Percentiles rank a stretch among this genome's conserved stretches.
phyloP scores from a whole-genome alignment of 2,113 vertebrate species.

The Syngnathus scovelli region DNA sequence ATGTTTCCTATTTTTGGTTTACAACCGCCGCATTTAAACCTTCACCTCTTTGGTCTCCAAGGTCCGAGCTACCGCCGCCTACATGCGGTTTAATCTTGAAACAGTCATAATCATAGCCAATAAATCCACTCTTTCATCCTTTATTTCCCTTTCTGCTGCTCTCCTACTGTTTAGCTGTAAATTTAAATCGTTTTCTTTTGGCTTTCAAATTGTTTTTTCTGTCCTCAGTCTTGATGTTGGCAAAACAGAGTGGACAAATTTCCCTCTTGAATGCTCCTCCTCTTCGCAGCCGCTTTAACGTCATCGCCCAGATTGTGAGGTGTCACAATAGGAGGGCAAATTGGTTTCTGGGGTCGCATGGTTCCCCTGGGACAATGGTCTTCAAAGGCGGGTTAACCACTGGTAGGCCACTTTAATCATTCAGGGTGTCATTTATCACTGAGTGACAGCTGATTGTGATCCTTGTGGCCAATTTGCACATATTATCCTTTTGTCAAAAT shows the following conservation, averaged over 20 bases:
- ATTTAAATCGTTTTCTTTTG: background rate
- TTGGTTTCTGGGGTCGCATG: conserved; percentile 15
- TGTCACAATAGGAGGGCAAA: background rate
- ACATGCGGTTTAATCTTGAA: background rate
- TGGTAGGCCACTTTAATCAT: conserved; percentile 24
- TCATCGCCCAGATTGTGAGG: conserved; percentile 9
- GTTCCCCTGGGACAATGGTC: conserved; percentile 18
- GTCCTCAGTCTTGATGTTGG: conserved; percentile 7
- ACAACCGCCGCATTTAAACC: background rate
- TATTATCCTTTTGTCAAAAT: background rate
- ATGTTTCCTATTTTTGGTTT: background rate
- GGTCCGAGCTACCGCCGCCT: background rate
- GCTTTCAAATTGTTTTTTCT: conserved; percentile 20
- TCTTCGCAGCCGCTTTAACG: background rate
- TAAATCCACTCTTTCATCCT: conserved; percentile 13
- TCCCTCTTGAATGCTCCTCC: background rate
- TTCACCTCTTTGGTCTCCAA: background rate
- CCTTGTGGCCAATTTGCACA: background rate
- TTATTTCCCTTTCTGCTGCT: background rate
- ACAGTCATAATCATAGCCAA: conserved; percentile 6
- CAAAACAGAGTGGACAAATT: conserved; percentile 20
- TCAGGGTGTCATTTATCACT: conserved; percentile 37
- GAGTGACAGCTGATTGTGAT: conserved; percentile 5
- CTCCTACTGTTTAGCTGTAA: conserved; percentile 7
- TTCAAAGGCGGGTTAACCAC: conserved; percentile 38